phyloP scores from a whole-genome alignment of 1,140 invertebrate species.

The Varroa destructor region DNA sequence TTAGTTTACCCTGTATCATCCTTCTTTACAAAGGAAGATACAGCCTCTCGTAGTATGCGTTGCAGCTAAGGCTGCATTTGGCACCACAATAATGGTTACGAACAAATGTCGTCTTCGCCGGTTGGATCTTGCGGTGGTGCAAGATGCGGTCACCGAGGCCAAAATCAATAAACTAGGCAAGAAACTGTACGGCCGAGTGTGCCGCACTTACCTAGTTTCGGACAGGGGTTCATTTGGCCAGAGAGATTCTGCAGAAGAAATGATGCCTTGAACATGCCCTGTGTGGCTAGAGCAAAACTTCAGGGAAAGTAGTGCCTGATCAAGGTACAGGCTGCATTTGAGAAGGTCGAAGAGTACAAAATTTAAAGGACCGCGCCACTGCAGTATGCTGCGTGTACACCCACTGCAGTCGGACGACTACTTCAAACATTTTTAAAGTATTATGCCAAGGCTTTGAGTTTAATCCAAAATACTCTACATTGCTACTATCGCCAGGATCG shows the following conservation, averaged over 20 bases:
- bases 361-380: slow-evolving; percentile 25
- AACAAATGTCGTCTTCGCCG: slow-evolving; percentile 35
- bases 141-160: slow-evolving; percentile 33
- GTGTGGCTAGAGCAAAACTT: slow-evolving; percentile 1
- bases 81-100: no score
- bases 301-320: no score
- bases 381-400: slow-evolving; percentile 31
- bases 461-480: background rate
- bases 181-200: slow-evolving; percentile 36
- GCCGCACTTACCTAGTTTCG: slow-evolving; percentile 35
- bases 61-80: no score
- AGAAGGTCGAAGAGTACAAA: slow-evolving; percentile 29
- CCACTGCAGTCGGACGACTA: slow-evolving; percentile 10
- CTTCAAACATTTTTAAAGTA: background rate
- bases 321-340: slow-evolving; percentile 30
- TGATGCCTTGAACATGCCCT: slow-evolving; percentile 30
- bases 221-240: slow-evolving; percentile 32
- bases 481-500: slow-evolving; percentile 3
- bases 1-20: no score
- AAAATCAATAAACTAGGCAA: slow-evolving; percentile 35
- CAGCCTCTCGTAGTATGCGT: no score
- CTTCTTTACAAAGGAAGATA: no score
- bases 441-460: slow-evolving; percentile 12
- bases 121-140: slow-evolving; percentile 34
- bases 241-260: slow-evolving; percentile 34